Percentiles rank a stretch among this genome's conserved stretches.
These are phyloP conservation scores for Hippotragus niger DNA, from an alignment of 2,113 vertebrate species.

Conservation along the genomic window DNA sequence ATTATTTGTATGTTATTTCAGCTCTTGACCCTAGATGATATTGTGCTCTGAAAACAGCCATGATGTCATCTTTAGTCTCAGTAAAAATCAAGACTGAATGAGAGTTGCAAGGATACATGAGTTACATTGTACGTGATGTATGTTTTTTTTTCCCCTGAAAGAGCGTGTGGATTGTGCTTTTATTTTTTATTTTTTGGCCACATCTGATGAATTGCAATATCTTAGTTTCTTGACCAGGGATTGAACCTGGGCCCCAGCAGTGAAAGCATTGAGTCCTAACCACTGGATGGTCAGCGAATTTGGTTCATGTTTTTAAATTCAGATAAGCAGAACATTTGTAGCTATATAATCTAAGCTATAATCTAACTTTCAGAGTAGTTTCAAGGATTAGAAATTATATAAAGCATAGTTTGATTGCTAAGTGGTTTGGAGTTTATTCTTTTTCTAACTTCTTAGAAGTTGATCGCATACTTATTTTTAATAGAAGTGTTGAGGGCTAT, in stretches of 20 bases:
- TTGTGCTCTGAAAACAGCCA: not conserved
- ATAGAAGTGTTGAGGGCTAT: not conserved
- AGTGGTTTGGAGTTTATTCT: not conserved
- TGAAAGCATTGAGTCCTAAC: not conserved
- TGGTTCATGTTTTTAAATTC: not conserved
- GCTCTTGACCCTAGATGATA: not conserved
- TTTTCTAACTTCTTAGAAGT: not conserved
- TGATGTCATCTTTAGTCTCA: not conserved
- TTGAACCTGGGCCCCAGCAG: not conserved
- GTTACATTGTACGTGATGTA: not conserved
- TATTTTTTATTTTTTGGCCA: not conserved
- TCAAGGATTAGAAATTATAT: not conserved
- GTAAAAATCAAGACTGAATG: not conserved
- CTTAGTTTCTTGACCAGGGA: not conserved
- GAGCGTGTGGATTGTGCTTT: not conserved
- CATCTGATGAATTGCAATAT: not conserved
- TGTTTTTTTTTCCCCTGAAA: not conserved
- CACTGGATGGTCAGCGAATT: not conserved
- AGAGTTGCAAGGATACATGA: not conserved
- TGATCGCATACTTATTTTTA: not conserved
- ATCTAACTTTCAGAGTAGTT: not conserved
- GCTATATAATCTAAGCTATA: not conserved
- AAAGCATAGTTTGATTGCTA: not conserved
- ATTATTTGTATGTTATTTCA: not conserved
- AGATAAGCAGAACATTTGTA: not conserved